Evolutionary conservation across 2,797 vertebrate species (phyloP).

Genomic region (Leptodactylus fallax): DNA sequence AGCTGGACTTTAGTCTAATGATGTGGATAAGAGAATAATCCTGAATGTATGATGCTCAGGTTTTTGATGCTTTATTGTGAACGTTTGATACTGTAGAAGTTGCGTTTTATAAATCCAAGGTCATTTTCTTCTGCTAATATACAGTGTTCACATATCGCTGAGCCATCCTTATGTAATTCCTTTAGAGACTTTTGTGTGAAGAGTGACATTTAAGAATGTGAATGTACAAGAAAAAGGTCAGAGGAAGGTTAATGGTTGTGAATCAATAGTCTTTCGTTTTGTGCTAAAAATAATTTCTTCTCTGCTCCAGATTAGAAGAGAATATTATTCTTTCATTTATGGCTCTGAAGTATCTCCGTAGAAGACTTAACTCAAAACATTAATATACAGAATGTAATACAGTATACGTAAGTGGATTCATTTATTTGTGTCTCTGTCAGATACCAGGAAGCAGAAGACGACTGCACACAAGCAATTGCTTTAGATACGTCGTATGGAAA

Average conservation of each 20-base stretch:
- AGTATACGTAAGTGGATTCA: neutral
- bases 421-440: conserved; percentile 71
- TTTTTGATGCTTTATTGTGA: too few relatives aligned
- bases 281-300: conserved; percentile 25
- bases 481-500: conserved; percentile 90
- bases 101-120: conserved; percentile 5
- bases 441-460: conserved; percentile 89
- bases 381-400: neutral
- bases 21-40: too few relatives aligned
- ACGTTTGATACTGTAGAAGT: neutral
- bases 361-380: neutral
- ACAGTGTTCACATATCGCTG: too few relatives aligned
- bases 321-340: conserved; percentile 1
- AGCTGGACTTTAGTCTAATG: too few relatives aligned
- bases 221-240: conserved; percentile 28
- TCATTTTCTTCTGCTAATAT: conserved; percentile 9
- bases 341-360: neutral
- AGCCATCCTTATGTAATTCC: conserved; percentile 4
- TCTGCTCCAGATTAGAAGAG: neutral
- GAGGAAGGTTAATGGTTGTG: conserved; percentile 29
- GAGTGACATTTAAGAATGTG: conserved; percentile 44
- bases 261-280: conserved; percentile 37
- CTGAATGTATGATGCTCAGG: too few relatives aligned
- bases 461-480: conserved; percentile 86
- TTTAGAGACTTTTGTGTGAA: conserved; percentile 40